Evolutionary conservation across 2,888 invertebrate species (phyloP).

Genomic region (Temnothorax ravouxi): DNA sequence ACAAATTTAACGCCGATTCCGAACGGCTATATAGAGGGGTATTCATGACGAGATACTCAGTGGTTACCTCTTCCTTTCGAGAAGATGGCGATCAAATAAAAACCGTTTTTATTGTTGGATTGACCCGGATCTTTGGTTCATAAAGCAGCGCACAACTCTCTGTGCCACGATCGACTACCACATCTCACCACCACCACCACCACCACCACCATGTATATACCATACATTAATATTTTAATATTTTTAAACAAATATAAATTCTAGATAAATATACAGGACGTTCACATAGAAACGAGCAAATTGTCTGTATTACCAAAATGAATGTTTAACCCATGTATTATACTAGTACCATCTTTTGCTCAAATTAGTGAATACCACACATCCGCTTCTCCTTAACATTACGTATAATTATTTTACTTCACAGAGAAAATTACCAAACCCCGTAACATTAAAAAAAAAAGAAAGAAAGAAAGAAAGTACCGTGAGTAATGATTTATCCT

Average conservation of each 20-base stretch:
- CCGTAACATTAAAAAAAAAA: slow-evolving; percentile 18
- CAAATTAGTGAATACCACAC: neutral
- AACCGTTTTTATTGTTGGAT: too few species aligned
- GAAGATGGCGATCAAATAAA: too few species aligned
- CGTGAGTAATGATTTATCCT: slow-evolving; percentile 78
- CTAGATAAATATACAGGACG: neutral
- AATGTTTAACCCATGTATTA: neutral
- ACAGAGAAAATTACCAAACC: slow-evolving; percentile 19
- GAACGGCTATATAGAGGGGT: too few species aligned
- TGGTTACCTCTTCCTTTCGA: too few species aligned
- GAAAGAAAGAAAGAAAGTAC: slow-evolving; percentile 71
- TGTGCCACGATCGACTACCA: too few species aligned
- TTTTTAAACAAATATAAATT: neutral
- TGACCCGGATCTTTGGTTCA: too few species aligned
- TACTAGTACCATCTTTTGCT: neutral
- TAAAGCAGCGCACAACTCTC: too few species aligned
- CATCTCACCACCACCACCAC: neutral
- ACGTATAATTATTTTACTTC: neutral
- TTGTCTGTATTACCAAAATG: neutral
- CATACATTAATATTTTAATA: slow-evolving; percentile 1
- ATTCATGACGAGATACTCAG: too few species aligned
- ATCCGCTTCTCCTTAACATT: neutral
- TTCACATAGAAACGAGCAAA: neutral
- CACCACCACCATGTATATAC: neutral
- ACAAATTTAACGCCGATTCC: too few species aligned